A percentile compares a stretch with the other conserved stretches of the same genome.
Conservation (phyloP, 2,797 vertebrate genomes). For the Podargus strigoides region DNA sequence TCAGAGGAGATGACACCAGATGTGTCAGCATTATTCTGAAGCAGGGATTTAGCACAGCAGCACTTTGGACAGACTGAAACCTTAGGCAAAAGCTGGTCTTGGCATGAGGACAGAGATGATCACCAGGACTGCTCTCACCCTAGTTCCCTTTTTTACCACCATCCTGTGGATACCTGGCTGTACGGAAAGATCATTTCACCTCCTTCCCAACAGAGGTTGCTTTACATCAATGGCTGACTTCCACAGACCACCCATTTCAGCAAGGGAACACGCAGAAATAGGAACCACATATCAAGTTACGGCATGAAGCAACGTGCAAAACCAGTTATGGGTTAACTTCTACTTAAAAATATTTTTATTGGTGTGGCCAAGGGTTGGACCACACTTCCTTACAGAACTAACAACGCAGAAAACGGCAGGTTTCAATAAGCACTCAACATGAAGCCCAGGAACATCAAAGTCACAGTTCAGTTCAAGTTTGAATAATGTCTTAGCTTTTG, state of each 20-base stretch:
- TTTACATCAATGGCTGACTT: accelerated
- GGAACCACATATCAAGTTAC: background rate
- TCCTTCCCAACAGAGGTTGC: background rate
- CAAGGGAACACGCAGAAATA: background rate
- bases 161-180: background rate
- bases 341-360: background rate
- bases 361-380: background rate
- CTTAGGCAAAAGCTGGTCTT: background rate
- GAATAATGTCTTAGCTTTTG: background rate
- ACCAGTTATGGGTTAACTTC: background rate
- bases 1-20: accelerated
- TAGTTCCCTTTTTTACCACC: background rate
- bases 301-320: background rate
- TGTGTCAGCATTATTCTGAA: background rate
- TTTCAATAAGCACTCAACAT: background rate
- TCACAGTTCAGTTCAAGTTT: background rate
- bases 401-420: background rate
- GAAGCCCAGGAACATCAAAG: constrained; percentile 11
- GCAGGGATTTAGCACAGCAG: background rate
- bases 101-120: background rate
- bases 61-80: background rate
- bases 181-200: background rate
- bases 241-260: background rate
- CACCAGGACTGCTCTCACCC: background rate
- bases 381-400: background rate